Base-by-base conservation (phyloP, 2,888 invertebrate species). In the Willowsia nigromaculata region DNA sequence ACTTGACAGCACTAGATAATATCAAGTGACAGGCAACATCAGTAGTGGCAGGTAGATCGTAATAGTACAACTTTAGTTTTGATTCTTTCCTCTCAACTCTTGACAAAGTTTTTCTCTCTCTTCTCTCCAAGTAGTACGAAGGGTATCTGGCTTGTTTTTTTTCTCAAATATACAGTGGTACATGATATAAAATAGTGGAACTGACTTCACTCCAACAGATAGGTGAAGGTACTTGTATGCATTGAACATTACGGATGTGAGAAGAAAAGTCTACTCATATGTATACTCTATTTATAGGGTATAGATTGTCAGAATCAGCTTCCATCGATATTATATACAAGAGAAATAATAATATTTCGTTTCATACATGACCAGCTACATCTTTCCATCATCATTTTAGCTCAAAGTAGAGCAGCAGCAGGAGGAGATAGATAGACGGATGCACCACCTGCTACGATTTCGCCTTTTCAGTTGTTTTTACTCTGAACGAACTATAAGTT, bases 21-120 rank as follows among this genome's bases (percentile, higher is more conserved):
- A 89, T 85, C 89, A 80, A 89, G 89, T 89, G 89, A 89, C 89
- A 89, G 76, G 85, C 47, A 85, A 85, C 89, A 89, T 89, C 85
- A 89, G 89, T 80, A 84, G 56, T 84, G 89, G 84, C 89, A 89
- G 89, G 85, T 85, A 81, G 74, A 89, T 84, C 68, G 88, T 43
- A 78, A 59, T 89, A 71, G 71, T 59, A 89, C 89, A 89, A 89
- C 89, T 89, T 84, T 82, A 62, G 78, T 84, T 89, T 84, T 88
- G 87, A 88, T 88, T 88, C 82, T 37, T 88, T 84, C 84, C 80
- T 80, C 80, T 80, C 68, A 84, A 89, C 88, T 89, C 56, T 84
- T 80, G 84, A 84, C 78, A 89, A 84, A 89, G 22, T 82, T 88
- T 81, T 81, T 65, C 33, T 87, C 74, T 18, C 5, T 13, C 30